phyloP scores from a whole-genome alignment of 2,113 vertebrate genomes.

The Neomonachus schauinslandi region DNA sequence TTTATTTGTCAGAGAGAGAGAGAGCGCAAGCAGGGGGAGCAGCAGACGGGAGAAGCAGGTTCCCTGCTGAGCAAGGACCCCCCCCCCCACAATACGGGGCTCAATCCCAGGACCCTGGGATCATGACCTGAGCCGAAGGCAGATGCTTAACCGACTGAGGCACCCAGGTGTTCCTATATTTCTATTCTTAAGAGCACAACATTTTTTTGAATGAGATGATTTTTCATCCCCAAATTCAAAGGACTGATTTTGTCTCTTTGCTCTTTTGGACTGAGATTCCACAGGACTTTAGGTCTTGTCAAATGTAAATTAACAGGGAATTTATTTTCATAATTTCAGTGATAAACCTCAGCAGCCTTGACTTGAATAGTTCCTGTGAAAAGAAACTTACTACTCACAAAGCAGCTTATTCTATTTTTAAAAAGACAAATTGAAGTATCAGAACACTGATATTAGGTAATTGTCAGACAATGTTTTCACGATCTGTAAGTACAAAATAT shows the following conservation, averaged over 20 bases:
- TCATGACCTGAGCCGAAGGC: too few species aligned
- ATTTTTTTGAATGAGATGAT: background rate
- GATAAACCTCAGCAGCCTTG: background rate
- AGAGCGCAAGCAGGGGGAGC: too few species aligned
- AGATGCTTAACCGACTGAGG: too few species aligned
- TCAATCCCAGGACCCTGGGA: too few species aligned
- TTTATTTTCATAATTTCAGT: constrained; percentile 15
- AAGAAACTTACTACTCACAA: background rate
- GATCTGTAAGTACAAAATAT: background rate
- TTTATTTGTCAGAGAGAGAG: too few species aligned
- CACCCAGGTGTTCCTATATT: background rate
- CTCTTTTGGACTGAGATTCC: background rate
- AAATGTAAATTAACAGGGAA: background rate
- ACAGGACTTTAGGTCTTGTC: background rate
- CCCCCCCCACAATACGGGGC: too few species aligned
- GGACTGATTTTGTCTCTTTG: background rate
- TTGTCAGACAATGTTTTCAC: background rate
- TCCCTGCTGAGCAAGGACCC: too few species aligned
- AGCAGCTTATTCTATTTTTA: constrained; percentile 14
- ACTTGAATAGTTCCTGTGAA: background rate
- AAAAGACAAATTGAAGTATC: background rate
- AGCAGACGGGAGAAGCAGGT: too few species aligned
- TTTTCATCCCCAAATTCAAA: background rate
- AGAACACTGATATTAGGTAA: background rate
- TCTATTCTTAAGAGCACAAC: background rate